Percentiles rank a stretch among this genome's conserved stretches.
Evolutionary conservation across 2,888 invertebrate genomes (phyloP).

Genomic region (Leptodirus hochenwartii): DNA sequence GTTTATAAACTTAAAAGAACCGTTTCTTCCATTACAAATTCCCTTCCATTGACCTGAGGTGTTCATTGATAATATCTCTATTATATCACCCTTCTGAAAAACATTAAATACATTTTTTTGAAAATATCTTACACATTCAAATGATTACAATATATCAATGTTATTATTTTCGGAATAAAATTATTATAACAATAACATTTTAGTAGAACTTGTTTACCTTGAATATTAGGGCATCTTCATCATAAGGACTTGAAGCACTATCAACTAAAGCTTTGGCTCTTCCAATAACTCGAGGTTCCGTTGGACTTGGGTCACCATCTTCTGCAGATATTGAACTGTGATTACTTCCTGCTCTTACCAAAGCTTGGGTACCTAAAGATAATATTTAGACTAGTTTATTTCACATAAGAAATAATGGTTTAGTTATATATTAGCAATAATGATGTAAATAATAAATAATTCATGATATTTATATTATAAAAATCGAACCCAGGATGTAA

Average conservation of each 20-base stretch:
- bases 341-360: slow-evolving; percentile 74
- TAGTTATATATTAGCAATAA: too few relatives aligned
- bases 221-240: slow-evolving; percentile 79
- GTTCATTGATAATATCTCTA: slow-evolving; percentile 84
- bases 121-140: too few relatives aligned
- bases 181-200: neutral
- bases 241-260: slow-evolving; percentile 77
- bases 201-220: slow-evolving; percentile 41
- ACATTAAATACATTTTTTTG: slow-evolving; percentile 2
- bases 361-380: slow-evolving; percentile 63
- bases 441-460: too few relatives aligned
- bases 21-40: slow-evolving; percentile 64
- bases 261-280: slow-evolving; percentile 76
- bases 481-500: neutral
- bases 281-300: slow-evolving; percentile 51
- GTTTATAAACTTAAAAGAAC: slow-evolving; percentile 85
- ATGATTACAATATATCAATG: too few relatives aligned
- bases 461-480: slow-evolving; percentile 1
- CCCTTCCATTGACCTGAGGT: slow-evolving; percentile 86
- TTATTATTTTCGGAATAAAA: slow-evolving; percentile 1
- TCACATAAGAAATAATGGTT: neutral
- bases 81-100: slow-evolving; percentile 77
- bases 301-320: slow-evolving; percentile 57
- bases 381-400: slow-evolving; percentile 3
- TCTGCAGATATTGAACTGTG: slow-evolving; percentile 78